phyloP scores from a whole-genome alignment of 2,888 invertebrate species.

The Formica aserva region DNA sequence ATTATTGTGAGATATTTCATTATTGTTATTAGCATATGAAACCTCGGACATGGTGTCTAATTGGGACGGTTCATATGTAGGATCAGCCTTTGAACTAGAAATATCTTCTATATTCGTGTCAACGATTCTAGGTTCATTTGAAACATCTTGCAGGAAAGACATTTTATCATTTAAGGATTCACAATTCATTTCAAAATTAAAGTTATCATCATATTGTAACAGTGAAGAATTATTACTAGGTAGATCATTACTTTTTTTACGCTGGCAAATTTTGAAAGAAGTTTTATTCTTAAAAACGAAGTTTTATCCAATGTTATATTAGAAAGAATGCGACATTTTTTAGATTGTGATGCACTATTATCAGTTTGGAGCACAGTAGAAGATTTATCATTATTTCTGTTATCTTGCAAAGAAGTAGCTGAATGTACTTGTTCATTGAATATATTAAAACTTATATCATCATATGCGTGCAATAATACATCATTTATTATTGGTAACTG shows the following conservation, averaged over 20 bases:
- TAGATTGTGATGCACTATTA: background rate
- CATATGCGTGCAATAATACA: background rate
- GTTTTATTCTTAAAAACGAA: background rate
- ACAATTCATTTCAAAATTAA: background rate
- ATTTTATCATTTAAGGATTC: background rate
- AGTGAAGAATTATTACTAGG: background rate
- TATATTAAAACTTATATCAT: background rate
- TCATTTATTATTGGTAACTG: background rate
- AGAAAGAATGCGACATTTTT: background rate
- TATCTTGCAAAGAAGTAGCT: background rate
- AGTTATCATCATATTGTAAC: background rate
- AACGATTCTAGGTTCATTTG: background rate
- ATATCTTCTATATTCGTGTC: background rate
- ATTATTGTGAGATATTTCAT: background rate
- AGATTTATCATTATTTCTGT: background rate
- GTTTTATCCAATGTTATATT: background rate
- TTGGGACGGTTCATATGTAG: background rate
- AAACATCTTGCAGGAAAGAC: background rate
- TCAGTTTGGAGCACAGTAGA: background rate
- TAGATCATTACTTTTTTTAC: background rate
- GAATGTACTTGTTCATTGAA: background rate
- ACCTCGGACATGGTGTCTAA: background rate
- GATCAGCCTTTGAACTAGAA: background rate
- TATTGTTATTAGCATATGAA: background rate
- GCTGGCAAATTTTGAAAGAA: background rate